A percentile compares a stretch with the other conserved stretches of the same genome.
phyloP scores from a whole-genome alignment of 2,113 vertebrate genomes.

The Dicrurus megarhynchus region DNA sequence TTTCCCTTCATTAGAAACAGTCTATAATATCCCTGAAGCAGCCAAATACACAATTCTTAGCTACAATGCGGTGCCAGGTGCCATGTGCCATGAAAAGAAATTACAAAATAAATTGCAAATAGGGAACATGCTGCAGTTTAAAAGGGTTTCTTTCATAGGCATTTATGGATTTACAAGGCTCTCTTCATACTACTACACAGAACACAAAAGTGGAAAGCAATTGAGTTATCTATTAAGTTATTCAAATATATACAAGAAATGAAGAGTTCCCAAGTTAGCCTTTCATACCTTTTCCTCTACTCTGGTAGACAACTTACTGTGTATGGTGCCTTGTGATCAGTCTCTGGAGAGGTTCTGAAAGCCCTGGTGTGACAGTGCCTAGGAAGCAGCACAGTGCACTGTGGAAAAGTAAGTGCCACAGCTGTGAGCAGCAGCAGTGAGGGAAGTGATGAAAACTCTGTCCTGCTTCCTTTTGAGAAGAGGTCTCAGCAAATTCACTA shows the following conservation, averaged over 20 bases:
- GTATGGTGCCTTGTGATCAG: neutral
- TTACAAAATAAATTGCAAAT: neutral
- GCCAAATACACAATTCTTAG: neutral
- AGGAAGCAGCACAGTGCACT: neutral
- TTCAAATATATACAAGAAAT: neutral
- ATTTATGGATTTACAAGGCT: neutral
- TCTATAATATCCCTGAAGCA: neutral
- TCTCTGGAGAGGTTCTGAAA: neutral
- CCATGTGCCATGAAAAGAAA: neutral
- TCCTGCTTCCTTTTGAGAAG: neutral
- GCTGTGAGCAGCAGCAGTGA: fast-evolving
- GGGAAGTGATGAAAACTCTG: neutral
- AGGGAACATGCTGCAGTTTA: neutral
- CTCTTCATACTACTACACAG: neutral
- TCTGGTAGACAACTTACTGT: neutral
- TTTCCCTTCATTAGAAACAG: neutral
- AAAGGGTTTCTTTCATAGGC: neutral
- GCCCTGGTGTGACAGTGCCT: neutral
- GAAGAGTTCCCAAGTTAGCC: neutral
- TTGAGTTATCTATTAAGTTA: neutral
- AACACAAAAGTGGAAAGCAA: neutral
- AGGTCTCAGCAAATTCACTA: neutral
- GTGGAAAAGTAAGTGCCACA: neutral
- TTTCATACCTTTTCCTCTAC: neutral
- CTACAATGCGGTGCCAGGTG: neutral